Percentiles rank a stretch among this genome's conserved stretches.
Conservation (phyloP, 2,113 vertebrate species). For the Oreochromis tanganicae region DNA sequence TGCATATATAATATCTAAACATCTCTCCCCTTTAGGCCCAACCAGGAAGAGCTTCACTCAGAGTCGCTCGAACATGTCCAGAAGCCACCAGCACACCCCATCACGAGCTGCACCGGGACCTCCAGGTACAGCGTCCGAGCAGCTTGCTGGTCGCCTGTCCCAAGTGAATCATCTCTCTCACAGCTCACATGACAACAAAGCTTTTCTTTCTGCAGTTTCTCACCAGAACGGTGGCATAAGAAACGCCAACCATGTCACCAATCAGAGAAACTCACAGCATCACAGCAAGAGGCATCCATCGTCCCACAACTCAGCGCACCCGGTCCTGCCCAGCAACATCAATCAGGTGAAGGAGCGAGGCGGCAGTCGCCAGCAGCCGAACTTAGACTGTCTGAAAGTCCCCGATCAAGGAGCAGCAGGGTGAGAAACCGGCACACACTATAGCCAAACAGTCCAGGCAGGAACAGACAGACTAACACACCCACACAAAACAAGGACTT, state of each 20-base stretch:
- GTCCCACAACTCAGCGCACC: conserved; percentile 65
- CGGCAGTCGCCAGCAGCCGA: conserved; percentile 74
- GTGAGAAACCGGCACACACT: conserved; percentile 71
- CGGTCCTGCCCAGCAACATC: conserved; percentile 78
- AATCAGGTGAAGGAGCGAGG: conserved; percentile 66
- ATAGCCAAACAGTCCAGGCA: neutral
- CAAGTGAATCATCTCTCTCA: neutral
- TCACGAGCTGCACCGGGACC: conserved; percentile 86
- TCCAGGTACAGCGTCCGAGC: conserved; percentile 74
- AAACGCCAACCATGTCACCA: conserved; percentile 58
- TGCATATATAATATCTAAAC: neutral
- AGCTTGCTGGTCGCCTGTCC: neutral
- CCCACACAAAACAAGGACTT: neutral
- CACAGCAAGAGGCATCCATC: conserved; percentile 71
- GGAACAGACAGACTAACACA: neutral
- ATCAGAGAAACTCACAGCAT: conserved; percentile 70
- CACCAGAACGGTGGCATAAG: conserved; percentile 88
- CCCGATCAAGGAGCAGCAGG: conserved; percentile 95
- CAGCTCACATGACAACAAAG: neutral
- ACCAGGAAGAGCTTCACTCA: conserved; percentile 76
- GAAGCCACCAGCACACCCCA: conserved; percentile 74
- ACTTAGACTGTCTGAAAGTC: conserved; percentile 89
- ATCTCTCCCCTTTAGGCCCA: conserved; percentile 76
- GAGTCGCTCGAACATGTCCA: conserved; percentile 52
- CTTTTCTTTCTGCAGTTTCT: conserved; percentile 58